phyloP scores from a whole-genome alignment of 2,888 invertebrate species.

The Caenorhabditis doughertyi region DNA sequence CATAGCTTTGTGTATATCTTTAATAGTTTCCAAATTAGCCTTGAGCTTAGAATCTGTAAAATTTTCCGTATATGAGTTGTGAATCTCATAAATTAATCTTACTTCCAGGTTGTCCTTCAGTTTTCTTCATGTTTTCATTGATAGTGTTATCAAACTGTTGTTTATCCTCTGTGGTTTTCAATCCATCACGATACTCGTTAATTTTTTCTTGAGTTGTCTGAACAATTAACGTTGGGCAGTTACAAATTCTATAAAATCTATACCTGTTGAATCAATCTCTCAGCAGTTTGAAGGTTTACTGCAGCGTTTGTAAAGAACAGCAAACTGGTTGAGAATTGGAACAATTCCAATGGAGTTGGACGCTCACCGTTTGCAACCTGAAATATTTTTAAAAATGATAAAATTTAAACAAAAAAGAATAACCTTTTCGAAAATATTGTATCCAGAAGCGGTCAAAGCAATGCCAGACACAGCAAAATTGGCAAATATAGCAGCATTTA shows the following conservation, averaged over 20 bases:
- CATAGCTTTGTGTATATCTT: slow-evolving; percentile 66
- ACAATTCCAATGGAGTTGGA: slow-evolving; percentile 62
- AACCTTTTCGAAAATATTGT: slow-evolving; percentile 67
- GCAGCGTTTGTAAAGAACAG: slow-evolving; percentile 66
- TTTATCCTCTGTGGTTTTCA: slow-evolving; percentile 59
- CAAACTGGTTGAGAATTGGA: slow-evolving; percentile 66
- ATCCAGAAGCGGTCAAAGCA: slow-evolving; percentile 64
- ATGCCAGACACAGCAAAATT: slow-evolving; percentile 64
- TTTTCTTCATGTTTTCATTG: slow-evolving; percentile 63
- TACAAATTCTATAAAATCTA: no score
- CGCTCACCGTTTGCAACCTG: slow-evolving; percentile 63
- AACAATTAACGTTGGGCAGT: no score
- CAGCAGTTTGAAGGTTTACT: slow-evolving; percentile 65
- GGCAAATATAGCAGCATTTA: slow-evolving; percentile 66
- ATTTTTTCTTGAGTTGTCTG: slow-evolving; percentile 65
- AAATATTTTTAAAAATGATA: not conserved
- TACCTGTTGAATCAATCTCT: slow-evolving; percentile 62
- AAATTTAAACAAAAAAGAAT: not conserved
- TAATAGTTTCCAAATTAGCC: slow-evolving; percentile 59
- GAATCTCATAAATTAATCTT: not conserved
- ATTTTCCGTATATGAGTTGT: not conserved
- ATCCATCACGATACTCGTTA: slow-evolving; percentile 51
- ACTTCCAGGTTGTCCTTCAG: slow-evolving; percentile 58
- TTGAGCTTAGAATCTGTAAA: slow-evolving; percentile 46
- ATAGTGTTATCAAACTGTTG: slow-evolving; percentile 63